Base-by-base conservation (phyloP, 2,113 vertebrate genomes). In the Ellobius talpinus region DNA sequence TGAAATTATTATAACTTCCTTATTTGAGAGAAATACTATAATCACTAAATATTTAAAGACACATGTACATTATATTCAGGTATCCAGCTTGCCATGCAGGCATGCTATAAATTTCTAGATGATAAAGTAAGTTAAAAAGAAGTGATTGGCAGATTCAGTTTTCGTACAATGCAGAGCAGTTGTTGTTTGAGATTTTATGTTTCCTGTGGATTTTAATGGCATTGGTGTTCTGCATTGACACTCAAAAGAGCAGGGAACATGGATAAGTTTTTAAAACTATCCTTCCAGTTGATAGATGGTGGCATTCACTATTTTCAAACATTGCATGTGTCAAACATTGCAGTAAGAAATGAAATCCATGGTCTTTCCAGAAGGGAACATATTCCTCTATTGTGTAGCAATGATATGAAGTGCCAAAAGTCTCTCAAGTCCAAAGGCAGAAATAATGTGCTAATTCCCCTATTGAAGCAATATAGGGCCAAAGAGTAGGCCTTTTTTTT, bases 71-170 rank as follows among this genome's bases (percentile, higher is more conserved):
- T 77, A 87, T 84, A 96, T 91, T 93, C 68, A 94, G 61, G 95
- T 90, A 9, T 85, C 77, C 52, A 79, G 68, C 72, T 93, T 96
- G 66, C 91, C 61, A 93, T 82, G 2, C n/a, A 31, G n/a, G 81
- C 65, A 94, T 58, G 88, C 86, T n/a, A 96, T 10, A 72, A 93
- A 96, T 42, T 79, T 94, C 74, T 73, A 88, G 77, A 33, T 29
- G 26, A 97, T 72, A 50, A 97, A 97, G 97, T 26, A 26, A 97
- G 91, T 96, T 36, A 19, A 63, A 65, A 90, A 94, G 78, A 8
- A 89, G 23, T 0, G 45, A 61, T 0, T 45, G 81, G 74, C 70
- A 73, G 87, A 10, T 65, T 93, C 89, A 85, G 7, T 88, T 87
- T 55, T 97, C 14, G 36, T 5, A 92, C 65, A 96, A 91, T 77